These are phyloP conservation scores for Micropterix aruncella DNA, from an alignment of 2,888 invertebrate genomes.

Conservation along the genomic window DNA sequence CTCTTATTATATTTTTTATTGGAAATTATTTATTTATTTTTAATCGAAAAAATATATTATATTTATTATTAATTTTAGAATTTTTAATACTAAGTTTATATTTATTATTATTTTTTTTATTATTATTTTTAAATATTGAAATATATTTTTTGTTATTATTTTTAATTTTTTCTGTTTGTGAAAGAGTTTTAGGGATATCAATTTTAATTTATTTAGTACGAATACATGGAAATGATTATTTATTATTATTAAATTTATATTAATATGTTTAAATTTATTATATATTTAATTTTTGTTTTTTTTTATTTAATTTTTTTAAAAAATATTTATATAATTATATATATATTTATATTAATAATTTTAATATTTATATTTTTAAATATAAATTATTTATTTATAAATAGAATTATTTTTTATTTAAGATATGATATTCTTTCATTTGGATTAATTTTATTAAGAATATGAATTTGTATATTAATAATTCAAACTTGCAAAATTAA, in stretches of 20 bases:
- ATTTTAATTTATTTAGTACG: conserved; percentile 48
- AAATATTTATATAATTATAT: conserved; percentile 39
- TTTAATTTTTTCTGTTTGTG: conserved; percentile 50
- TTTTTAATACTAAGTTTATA: conserved; percentile 43
- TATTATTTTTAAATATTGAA: conserved; percentile 30
- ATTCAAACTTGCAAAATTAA: conserved; percentile 39
- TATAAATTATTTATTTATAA: conserved; percentile 22
- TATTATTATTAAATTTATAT: conserved; percentile 39
- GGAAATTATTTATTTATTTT: conserved; percentile 38
- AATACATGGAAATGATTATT: conserved; percentile 48
- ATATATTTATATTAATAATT: conserved; percentile 32
- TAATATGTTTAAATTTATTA: conserved; percentile 43
- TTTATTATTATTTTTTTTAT: conserved; percentile 33
- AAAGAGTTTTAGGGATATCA: conserved; percentile 45
- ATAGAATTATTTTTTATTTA: conserved; percentile 28
- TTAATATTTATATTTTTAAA: conserved; percentile 32
- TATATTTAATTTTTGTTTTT: conserved; percentile 32
- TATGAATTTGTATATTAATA: conserved; percentile 47
- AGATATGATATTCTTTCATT: conserved; percentile 38
- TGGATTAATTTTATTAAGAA: conserved; percentile 39
- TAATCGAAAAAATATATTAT: conserved; percentile 42
- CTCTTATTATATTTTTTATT: conserved; percentile 33
- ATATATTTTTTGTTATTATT: conserved; percentile 43
- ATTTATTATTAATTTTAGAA: conserved; percentile 43
- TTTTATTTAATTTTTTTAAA: conserved; percentile 34